Conservation (phyloP, 2,888 invertebrate species). For the Phytoseiulus persimilis region DNA sequence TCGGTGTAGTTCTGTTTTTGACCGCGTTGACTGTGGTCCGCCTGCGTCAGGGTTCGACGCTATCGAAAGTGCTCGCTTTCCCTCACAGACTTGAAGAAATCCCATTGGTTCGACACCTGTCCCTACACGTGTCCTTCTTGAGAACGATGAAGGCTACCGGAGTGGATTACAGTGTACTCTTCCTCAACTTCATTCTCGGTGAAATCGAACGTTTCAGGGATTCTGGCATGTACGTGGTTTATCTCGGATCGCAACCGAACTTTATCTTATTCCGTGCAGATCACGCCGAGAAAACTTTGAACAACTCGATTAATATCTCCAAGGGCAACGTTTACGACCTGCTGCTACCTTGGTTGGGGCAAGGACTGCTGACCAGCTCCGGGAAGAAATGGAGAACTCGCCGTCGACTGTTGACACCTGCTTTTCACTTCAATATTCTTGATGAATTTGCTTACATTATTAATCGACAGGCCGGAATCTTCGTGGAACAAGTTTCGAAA, state of each 20-base stretch:
- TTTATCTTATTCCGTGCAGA: background rate
- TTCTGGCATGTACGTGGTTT: background rate
- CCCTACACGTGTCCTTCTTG: background rate
- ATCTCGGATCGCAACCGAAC: background rate
- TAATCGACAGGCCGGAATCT: slow-evolving; percentile 43
- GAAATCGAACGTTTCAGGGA: background rate
- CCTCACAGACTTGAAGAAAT: background rate
- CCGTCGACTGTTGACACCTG: slow-evolving; percentile 45
- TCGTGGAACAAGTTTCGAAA: slow-evolving; percentile 43
- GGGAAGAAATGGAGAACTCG: slow-evolving; percentile 44
- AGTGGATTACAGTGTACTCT: background rate
- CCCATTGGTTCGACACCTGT: background rate
- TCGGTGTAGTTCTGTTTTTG: background rate
- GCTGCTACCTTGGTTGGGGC: background rate
- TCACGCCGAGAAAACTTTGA: background rate
- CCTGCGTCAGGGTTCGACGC: background rate
- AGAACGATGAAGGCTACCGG: background rate
- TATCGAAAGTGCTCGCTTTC: background rate
- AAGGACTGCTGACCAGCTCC: slow-evolving; percentile 40
- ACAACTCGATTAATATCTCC: background rate
- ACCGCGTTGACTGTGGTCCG: background rate
- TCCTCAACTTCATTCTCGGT: background rate
- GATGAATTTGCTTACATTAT: slow-evolving; percentile 45
- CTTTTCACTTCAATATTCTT: slow-evolving; percentile 46
- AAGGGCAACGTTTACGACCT: background rate